Evolutionary conservation across 1,140 invertebrate genomes (phyloP), one percentile per base, ranked within the genome.

Genomic region (Phocides pigmalion): DNA sequence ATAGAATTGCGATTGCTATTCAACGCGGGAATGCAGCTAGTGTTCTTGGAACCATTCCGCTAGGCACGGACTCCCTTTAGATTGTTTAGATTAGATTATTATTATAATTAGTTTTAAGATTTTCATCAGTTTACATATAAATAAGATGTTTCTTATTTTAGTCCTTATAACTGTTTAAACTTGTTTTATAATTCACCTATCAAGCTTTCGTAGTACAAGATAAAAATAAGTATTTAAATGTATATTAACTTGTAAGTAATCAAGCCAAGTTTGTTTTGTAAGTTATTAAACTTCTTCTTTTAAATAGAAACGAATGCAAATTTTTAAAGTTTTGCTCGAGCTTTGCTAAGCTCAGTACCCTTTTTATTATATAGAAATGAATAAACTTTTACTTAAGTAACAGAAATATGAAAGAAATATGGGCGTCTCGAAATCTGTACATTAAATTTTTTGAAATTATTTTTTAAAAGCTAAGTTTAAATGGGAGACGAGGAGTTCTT

Each of bases 291-390:
- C 49, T 16, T 35, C 46, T 49, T 28, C 16, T 16, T 35, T 35
- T 19, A 35, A 25, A 50, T 28, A 49, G 14, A 37, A 51, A 51
- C 32, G 49, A 51, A 51, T 51, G 49, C 49, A 37, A 35, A 12
- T 32, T 50, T 50, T 35, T 11, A 50, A 35, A 50, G 25, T 32
- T 28, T 49, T 9, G 14, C 32, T 32, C 47, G 4, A 50, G 25
- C 25, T 28, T 28, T 28, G 6, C 47, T 50, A 35, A 51, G 25
- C 49, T 35, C 6, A 16, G 47, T 51, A 51, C 32, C 49, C 49
- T 35, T 51, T 51, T 25, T 16, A 37, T 51, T n/a, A 17, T 37
- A 51, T 17, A 37, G 11, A 51, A 17, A 37, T 51, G 49, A 51
- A 37, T 37, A 32, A 19, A 51, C 15, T 37, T 51, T 35, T 32